Base-by-base conservation (phyloP, 2,113 vertebrate genomes). In the Pelobates fuscus region DNA sequence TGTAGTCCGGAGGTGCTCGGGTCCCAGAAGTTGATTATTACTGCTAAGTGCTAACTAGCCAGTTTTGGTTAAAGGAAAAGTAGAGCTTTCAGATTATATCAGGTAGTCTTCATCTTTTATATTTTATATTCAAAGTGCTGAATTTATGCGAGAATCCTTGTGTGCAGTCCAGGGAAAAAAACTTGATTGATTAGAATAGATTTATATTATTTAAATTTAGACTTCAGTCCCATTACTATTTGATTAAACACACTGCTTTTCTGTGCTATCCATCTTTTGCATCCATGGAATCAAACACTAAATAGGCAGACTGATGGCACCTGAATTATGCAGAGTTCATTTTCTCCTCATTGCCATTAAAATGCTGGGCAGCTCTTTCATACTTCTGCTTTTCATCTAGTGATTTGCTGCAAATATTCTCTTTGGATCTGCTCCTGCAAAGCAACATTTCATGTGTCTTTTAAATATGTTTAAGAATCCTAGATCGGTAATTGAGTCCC, bases 181-280 rank as follows among this genome's bases (percentile, higher is more conserved):
- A 82, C n/a, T 67, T 3, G 2, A 54, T 67, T 81, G 77, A 52
- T 71, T 77, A 77, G 78, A 71, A 57, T 81, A 82, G 78, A 86
- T 82, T 84, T 82, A 83, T 78, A 77, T 84, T 84, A 78, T 86
- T 86, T 85, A 85, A 85, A 87, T 84, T 88, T 84, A 77, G 83
- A 60, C 65, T 80, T 73, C 55, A 66, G 30, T 81, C 77, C 60
- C 69, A 81, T 85, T 86, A 73, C 81, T 81, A 84, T 86, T 84
- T 83, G 71, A 82, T 86, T 81, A 84, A 88, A 82, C 81, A 83
- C 81, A 83, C 69, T 85, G 81, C 78, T 83, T 2, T 79, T 75
- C 78, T 67, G 70, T 79, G 27, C 52, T 70, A 64, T 86, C 72
- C 74, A 64, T 83, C 66, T 81, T 87, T 74, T 79, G 78, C 84